Percentiles rank a stretch among this genome's conserved stretches.
These are phyloP conservation scores for Dreissena rostriformis DNA, from an alignment of 1,140 invertebrate genomes.

Conservation along the genomic window DNA sequence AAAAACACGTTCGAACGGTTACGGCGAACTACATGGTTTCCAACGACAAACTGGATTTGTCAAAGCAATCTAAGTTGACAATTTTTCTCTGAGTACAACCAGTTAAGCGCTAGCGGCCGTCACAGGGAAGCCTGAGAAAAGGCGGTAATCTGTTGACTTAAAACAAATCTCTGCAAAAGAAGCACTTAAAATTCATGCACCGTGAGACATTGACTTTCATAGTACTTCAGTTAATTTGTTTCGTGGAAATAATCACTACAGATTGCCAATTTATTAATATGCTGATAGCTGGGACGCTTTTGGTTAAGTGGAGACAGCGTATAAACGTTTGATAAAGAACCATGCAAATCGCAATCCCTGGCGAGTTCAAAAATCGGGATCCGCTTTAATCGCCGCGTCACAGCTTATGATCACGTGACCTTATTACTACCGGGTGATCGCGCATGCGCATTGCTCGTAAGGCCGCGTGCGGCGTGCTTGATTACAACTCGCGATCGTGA, in stretches of 20 bases:
- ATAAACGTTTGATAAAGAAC: constrained; percentile 9
- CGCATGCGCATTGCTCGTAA: constrained; percentile 46
- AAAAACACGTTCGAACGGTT: no score
- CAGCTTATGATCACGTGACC: constrained; percentile 53
- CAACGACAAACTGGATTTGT: no score
- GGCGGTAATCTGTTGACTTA: constrained; percentile 26
- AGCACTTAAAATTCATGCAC: constrained; percentile 42
- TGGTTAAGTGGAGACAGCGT: constrained; percentile 19
- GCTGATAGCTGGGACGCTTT: constrained; percentile 27
- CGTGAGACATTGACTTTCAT: constrained; percentile 19
- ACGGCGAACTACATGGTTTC: no score
- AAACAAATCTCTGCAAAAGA: constrained; percentile 18
- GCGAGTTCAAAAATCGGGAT: constrained; percentile 37
- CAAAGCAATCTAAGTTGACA: not conserved
- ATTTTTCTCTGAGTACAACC: not conserved
- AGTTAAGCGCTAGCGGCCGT: constrained; percentile 15
- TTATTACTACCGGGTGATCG: constrained; percentile 33
- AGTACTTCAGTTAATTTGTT: constrained; percentile 54
- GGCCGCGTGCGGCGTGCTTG: constrained; percentile 54
- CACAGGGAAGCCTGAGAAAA: constrained; percentile 26
- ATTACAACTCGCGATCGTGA: constrained; percentile 53
- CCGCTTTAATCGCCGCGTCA: constrained; percentile 25
- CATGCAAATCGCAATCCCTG: constrained; percentile 24
- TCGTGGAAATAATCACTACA: constrained; percentile 13
- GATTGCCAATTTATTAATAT: constrained; percentile 49